These are phyloP conservation scores for Thymelicus lineola DNA, from an alignment of 2,888 invertebrate genomes.

Conservation along the genomic window DNA sequence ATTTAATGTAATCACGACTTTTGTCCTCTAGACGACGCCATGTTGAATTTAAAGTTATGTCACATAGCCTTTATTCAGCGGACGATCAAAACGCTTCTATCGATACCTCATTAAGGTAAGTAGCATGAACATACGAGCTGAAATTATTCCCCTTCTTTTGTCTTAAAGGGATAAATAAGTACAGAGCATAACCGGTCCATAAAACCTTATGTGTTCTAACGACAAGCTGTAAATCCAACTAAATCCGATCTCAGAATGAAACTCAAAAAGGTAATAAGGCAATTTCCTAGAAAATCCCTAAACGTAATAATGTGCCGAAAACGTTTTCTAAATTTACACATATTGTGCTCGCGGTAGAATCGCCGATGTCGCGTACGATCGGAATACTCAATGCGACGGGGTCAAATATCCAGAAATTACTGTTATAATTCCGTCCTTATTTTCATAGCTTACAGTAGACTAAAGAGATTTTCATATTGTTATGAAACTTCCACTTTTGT, in stretches of 20 bases:
- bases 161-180: neutral
- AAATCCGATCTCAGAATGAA: constrained; percentile 75
- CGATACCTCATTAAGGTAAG: too few species aligned
- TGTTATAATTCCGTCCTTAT: constrained; percentile 22
- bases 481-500: neutral
- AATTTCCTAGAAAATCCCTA: constrained; percentile 83
- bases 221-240: constrained; percentile 65
- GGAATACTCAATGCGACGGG: constrained; percentile 75
- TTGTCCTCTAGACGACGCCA: too few species aligned
- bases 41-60: too few species aligned
- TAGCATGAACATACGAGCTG: too few species aligned
- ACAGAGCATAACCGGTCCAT: constrained; percentile 47
- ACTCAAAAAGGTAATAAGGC: constrained; percentile 83
- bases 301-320: constrained; percentile 83
- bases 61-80: too few species aligned
- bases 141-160: too few species aligned
- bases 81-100: too few species aligned
- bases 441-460: constrained; percentile 16
- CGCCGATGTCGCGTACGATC: constrained; percentile 72
- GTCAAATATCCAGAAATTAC: constrained; percentile 38
- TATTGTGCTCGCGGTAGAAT: constrained; percentile 78
- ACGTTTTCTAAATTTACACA: constrained; percentile 83
- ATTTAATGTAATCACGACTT: too few species aligned
- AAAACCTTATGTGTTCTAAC: constrained; percentile 60
- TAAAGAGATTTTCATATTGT: constrained; percentile 21